A percentile compares a stretch with the other conserved stretches of the same genome.
Conservation (phyloP, 2,888 invertebrate genomes). For the Heteromurus nitidus region DNA sequence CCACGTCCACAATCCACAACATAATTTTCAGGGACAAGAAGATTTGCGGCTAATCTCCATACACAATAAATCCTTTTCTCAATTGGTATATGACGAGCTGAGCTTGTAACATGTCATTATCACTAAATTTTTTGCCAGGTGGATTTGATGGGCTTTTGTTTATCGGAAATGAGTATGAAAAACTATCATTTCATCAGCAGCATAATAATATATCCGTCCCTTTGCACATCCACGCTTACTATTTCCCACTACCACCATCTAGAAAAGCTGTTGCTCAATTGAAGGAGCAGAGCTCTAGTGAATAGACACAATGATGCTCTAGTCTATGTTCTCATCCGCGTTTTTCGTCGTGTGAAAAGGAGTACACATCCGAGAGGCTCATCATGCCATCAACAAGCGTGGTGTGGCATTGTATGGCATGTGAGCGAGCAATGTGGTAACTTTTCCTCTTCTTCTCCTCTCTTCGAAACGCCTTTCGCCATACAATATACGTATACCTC, state of each 20-base stretch:
- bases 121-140: not conserved
- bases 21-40: slow-evolving; percentile 4
- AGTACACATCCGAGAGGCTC: too few relatives aligned
- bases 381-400: slow-evolving; percentile 14
- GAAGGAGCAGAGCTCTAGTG: too few relatives aligned
- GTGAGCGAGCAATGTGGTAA: not conserved
- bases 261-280: too few relatives aligned
- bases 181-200: slow-evolving; percentile 15
- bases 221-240: not conserved
- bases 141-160: too few relatives aligned
- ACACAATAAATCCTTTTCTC: slow-evolving; percentile 20
- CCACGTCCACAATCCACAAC: not conserved
- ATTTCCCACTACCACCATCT: slow-evolving; percentile 11
- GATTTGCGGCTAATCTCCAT: slow-evolving; percentile 5
- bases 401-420: slow-evolving; percentile 27
- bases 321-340: too few relatives aligned
- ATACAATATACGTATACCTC: not conserved
- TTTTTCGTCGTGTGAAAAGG: too few relatives aligned
- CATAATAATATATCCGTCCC: slow-evolving; percentile 1
- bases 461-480: not conserved
- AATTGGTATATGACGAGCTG: not conserved
- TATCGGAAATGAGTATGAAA: slow-evolving; percentile 8
- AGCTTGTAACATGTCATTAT: not conserved
- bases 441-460: not conserved
- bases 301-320: too few relatives aligned